Evolutionary conservation across 92 coral and sea anemone species (phyloP).

Genomic region (Anthopleura xanthogrammica): DNA sequence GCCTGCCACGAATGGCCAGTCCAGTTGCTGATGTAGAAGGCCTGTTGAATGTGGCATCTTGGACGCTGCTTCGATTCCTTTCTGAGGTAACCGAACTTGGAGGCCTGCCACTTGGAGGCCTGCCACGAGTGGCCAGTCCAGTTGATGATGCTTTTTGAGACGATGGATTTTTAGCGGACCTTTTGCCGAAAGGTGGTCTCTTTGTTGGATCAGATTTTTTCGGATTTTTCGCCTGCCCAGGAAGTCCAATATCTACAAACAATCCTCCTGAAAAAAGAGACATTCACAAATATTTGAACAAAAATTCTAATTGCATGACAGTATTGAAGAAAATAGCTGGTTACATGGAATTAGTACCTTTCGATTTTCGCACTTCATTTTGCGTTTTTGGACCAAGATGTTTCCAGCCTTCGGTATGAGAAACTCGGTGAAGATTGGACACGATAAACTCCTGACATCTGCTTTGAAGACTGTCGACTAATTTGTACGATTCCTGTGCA

Average conservation of each 20-base stretch:
- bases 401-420: slow-evolving; percentile 72
- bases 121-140: background rate
- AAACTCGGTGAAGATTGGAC: slow-evolving; percentile 71
- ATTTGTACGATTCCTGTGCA: slow-evolving; percentile 46
- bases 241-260: slow-evolving; percentile 33
- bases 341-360: slow-evolving; percentile 7
- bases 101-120: too few species aligned
- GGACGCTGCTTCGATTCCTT: too few species aligned
- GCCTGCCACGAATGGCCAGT: background rate
- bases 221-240: slow-evolving; percentile 1
- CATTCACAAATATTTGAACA: background rate
- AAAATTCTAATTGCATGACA: background rate
- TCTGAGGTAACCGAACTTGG: background rate
- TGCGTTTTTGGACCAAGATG: slow-evolving; percentile 49
- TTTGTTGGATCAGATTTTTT: background rate
- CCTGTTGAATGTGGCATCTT: too few species aligned
- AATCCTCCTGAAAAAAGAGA: slow-evolving; percentile 19
- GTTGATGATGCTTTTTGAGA: background rate
- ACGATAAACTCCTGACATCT: slow-evolving; percentile 62
- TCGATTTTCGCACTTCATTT: slow-evolving; percentile 51
- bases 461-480: slow-evolving; percentile 40
- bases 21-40: background rate
- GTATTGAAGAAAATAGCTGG: background rate
- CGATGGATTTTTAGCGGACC: background rate
- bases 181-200: background rate